A percentile compares a stretch with the other conserved stretches of the same genome.
Conservation (phyloP, 2,797 vertebrate species). For the Gorsachius magnificus region DNA sequence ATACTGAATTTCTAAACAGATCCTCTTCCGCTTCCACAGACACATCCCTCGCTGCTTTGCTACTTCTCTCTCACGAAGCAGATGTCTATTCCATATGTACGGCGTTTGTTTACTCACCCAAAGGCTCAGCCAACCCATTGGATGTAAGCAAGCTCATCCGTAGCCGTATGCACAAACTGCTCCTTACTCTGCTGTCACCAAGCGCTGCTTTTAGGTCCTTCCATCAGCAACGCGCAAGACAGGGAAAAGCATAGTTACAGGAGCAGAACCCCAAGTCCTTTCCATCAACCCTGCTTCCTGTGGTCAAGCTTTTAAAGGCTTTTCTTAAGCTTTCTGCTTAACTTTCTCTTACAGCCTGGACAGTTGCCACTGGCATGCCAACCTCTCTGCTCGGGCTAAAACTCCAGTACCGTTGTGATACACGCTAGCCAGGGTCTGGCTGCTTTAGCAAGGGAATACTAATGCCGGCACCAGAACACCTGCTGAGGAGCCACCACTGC, state of each 20-base stretch:
- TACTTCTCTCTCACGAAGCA: not conserved
- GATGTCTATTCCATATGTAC: rapidly evolving
- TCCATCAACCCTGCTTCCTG: not conserved
- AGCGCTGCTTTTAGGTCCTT: not conserved
- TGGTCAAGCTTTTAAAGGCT: not conserved
- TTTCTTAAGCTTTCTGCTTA: not conserved
- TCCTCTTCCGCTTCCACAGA: not conserved
- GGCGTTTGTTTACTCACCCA: not conserved
- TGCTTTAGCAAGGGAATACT: not conserved
- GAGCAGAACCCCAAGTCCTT: not conserved
- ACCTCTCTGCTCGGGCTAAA: not conserved
- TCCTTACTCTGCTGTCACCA: not conserved
- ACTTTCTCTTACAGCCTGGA: not conserved
- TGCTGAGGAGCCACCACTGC: not conserved
- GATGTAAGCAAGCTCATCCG: not conserved
- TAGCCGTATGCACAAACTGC: not conserved
- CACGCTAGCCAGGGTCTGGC: not conserved
- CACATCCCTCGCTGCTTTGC: rapidly evolving
- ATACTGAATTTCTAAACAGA: not conserved
- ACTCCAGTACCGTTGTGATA: not conserved
- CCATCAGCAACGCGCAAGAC: not conserved
- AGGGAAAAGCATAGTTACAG: not conserved
- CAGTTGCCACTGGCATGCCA: not conserved
- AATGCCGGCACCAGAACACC: rapidly evolving
- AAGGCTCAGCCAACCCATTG: not conserved